phyloP scores from a whole-genome alignment of 2,888 invertebrate genomes.

The Megamerina dolium region DNA sequence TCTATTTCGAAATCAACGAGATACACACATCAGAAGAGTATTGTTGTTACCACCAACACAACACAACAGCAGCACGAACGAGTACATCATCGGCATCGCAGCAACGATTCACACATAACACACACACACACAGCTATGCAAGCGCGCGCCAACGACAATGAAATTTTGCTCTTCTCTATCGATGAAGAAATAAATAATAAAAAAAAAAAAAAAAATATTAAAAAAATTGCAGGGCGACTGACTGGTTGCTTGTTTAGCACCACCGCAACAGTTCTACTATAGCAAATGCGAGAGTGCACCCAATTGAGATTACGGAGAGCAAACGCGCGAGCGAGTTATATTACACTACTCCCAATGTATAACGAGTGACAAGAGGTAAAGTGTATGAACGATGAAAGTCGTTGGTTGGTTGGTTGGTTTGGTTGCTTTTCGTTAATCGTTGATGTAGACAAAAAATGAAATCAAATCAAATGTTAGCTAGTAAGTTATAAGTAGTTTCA shows the following conservation, averaged over 20 bases:
- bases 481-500: no score
- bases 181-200: no score
- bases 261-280: no score
- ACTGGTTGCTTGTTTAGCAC: no score
- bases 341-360: neutral
- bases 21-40: no score
- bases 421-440: slow-evolving; percentile 37
- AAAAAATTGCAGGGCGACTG: no score
- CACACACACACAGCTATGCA: slow-evolving; percentile 17
- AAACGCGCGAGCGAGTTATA: neutral
- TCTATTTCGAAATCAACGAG: no score
- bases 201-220: no score
- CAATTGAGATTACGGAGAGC: neutral
- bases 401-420: slow-evolving; percentile 22
- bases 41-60: slow-evolving; percentile 22
- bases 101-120: slow-evolving; percentile 8
- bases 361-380: neutral
- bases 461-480: slow-evolving; percentile 29
- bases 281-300: no score
- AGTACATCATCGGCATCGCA: slow-evolving; percentile 12
- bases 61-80: slow-evolving; percentile 12
- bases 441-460: slow-evolving; percentile 41
- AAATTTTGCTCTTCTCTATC: slow-evolving; percentile 10
- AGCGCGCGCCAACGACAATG: slow-evolving; percentile 16
- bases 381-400: slow-evolving; percentile 35